phyloP scores from a whole-genome alignment of 2,888 invertebrate genomes.

The Eupsilia transversa region DNA sequence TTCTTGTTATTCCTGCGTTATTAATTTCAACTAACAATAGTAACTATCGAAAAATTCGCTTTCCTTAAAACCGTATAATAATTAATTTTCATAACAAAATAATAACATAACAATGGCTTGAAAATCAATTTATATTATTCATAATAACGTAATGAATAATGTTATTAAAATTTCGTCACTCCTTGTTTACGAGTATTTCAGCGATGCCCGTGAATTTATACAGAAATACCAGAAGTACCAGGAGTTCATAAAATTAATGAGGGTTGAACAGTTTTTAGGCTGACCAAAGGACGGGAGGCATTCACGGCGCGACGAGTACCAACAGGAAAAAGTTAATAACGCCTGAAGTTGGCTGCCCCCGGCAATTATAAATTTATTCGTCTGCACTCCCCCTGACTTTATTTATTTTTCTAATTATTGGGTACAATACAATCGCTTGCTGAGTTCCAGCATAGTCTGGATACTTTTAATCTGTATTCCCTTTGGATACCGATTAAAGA shows the following conservation, averaged over 20 bases:
- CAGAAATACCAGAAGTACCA: conserved; percentile 56
- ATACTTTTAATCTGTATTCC: conserved; percentile 57
- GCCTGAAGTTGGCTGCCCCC: conserved; percentile 72
- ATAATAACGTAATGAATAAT: conserved; percentile 4
- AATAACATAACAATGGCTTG: neutral
- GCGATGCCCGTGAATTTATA: conserved; percentile 21
- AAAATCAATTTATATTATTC: neutral
- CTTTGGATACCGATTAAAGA: conserved; percentile 8
- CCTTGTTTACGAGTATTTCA: conserved; percentile 20
- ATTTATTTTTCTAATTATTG: conserved; percentile 68
- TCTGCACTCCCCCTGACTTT: conserved; percentile 61
- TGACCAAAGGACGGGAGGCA: conserved; percentile 69
- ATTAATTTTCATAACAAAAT: neutral
- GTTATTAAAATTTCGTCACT: conserved; percentile 5
- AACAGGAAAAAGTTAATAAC: conserved; percentile 76
- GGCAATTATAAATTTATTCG: conserved; percentile 75
- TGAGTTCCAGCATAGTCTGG: conserved; percentile 48
- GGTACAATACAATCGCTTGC: conserved; percentile 62
- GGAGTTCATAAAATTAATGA: conserved; percentile 71
- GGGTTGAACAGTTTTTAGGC: conserved; percentile 67
- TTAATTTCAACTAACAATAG: too few species aligned
- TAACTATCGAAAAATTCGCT: neutral
- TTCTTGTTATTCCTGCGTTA: neutral
- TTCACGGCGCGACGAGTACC: conserved; percentile 53
- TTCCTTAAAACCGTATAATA: neutral